Evolutionary conservation across 2,797 vertebrate species (phyloP), one percentile per base, ranked within the genome.

Genomic region (Lophura swinhoii): DNA sequence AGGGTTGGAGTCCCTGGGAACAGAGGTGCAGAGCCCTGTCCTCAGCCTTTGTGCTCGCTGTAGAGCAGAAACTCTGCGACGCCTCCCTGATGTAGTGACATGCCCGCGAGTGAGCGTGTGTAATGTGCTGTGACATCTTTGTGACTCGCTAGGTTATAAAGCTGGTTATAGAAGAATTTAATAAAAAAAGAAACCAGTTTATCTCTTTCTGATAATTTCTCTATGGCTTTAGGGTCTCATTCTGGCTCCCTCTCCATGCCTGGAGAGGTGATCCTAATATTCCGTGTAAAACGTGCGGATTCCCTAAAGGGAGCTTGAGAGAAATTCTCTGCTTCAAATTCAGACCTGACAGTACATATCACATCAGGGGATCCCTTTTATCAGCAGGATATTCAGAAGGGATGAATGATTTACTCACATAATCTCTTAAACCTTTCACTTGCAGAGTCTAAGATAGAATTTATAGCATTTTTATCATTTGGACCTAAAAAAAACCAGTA

Each of bases 361-460:
- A 91, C 80, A 90, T 95, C 73, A 90, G 91, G 80, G 84, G 79
- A 92, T 94, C 94, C 87, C 92, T 94, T 96, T 94, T 95, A 86
- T 95, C 95, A 91, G 88, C 92, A 94, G 78, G 92, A 95, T 96
- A 95, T 94, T 96, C 96, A 96, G 92, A 93, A 83, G 95, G 93
- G 94, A 93, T 93, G 90, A 94, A 93, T 96, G 95, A 97, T 97
- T 97, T 97, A 96, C 94, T 96, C 90, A 41, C 73, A 66, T 93
- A 95, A 95, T 96, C 95, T 96, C 91, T 96, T 96, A 95, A 97
- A 95, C 96, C 83, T 96, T 94, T 90, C 93, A 93, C 77, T 90
- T 95, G 84, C 90, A 93, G 92, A 81, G 59, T 87, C 95, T 85
- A 69, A 92, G 63, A 78, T 82, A 94, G 78, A 97, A 97, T 97